Evolutionary conservation across 37 sponge, comb jelly and placozoan genomes (phyloP).

Genomic region (Ianthella basta): DNA sequence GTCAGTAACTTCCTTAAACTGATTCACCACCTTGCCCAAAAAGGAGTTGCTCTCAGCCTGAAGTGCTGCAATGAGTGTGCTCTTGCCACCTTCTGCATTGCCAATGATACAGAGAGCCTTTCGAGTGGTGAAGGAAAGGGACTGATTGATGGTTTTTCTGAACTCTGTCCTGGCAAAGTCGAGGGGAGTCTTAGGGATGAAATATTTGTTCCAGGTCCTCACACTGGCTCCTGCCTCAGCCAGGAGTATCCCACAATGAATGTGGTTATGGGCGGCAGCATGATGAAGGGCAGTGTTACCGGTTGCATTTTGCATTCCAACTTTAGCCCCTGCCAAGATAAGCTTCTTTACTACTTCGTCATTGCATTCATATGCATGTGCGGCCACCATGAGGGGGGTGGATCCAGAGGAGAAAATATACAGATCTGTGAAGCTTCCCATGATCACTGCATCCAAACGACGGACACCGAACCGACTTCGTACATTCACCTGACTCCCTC

Average conservation of each 20-base stretch:
- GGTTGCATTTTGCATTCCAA: no score
- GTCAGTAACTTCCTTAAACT: neutral
- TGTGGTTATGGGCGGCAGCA: neutral
- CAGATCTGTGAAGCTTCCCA: no score
- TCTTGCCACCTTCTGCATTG: conserved; percentile 50
- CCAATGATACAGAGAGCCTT: conserved; percentile 45
- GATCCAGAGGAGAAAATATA: no score
- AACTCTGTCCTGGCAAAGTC: conserved; percentile 37
- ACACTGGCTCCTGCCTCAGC: neutral
- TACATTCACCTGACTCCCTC: no score
- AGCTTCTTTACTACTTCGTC: no score
- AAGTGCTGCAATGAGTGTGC: conserved; percentile 48
- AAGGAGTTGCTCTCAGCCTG: neutral
- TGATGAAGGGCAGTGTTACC: conserved; percentile 27
- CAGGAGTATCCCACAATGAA: neutral
- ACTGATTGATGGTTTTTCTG: neutral
- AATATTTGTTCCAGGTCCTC: neutral
- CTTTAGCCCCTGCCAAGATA: no score
- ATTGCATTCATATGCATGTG: no score
- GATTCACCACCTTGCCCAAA: neutral
- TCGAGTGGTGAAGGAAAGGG: conserved; percentile 24
- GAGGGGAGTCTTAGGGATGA: conserved; percentile 33
- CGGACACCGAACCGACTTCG: no score
- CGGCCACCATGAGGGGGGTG: no score
- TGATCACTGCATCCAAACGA: no score